Conservation (phyloP, 2,113 vertebrate genomes). For the Girardinichthys multiradiatus region DNA sequence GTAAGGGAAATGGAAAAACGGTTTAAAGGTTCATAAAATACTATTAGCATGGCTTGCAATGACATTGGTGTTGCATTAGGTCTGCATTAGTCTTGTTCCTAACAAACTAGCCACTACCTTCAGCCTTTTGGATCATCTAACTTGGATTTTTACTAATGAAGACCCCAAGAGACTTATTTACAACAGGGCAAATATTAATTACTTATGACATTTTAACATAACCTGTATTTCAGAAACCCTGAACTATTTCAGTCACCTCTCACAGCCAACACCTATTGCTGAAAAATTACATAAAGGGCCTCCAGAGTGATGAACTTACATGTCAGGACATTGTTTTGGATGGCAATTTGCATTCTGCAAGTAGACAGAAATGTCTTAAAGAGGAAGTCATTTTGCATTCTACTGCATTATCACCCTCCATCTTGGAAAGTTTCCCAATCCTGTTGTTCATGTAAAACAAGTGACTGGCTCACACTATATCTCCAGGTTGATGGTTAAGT, state of each 20-base stretch:
- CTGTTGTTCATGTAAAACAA: conserved; percentile 7
- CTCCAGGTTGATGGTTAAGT: conserved; percentile 7
- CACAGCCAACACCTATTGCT: not conserved
- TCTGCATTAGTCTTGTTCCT: too few relatives aligned
- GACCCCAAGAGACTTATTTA: not conserved
- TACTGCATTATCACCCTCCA: not conserved
- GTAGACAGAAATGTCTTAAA: not conserved
- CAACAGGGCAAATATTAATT: not conserved
- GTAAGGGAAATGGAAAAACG: not conserved
- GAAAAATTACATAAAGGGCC: not conserved
- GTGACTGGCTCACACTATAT: conserved; percentile 11
- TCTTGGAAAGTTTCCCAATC: conserved; percentile 3
- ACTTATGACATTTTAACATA: not conserved
- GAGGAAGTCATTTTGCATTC: conserved; percentile 11
- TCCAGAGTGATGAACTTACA: not conserved
- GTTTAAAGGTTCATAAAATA: too few relatives aligned
- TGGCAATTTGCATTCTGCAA: not conserved
- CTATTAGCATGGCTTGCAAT: too few relatives aligned
- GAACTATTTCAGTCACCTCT: not conserved
- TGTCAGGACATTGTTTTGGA: not conserved
- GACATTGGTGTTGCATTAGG: too few relatives aligned
- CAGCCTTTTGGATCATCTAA: not conserved
- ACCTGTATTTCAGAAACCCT: not conserved
- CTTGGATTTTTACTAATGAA: not conserved
- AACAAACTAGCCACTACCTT: not conserved